A percentile compares a stretch with the other conserved stretches of the same genome.
These are phyloP conservation scores for Synergus laeviventris DNA, from an alignment of 2,888 invertebrate species.

Conservation along the genomic window DNA sequence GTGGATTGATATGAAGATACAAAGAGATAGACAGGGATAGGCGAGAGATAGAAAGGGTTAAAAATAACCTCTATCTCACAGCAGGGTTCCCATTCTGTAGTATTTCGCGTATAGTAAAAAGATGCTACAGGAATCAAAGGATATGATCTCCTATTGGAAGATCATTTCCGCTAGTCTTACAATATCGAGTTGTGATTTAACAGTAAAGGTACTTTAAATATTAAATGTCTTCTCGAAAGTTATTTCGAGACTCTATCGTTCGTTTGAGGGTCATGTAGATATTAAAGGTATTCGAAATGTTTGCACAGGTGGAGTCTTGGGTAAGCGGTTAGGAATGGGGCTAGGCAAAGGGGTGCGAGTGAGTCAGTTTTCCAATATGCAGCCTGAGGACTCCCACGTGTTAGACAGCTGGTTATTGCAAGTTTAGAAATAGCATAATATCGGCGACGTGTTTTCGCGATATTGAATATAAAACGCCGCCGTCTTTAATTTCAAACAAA, in stretches of 20 bases:
- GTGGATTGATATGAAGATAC: too few relatives aligned
- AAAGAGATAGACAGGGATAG: too few relatives aligned
- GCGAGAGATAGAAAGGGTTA: too few relatives aligned
- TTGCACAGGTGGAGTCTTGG: slow-evolving; percentile 11
- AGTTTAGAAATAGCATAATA: slow-evolving; percentile 68
- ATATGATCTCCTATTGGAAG: too few relatives aligned
- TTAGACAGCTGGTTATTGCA: slow-evolving; percentile 60
- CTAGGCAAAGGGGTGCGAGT: not conserved
- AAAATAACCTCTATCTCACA: too few relatives aligned
- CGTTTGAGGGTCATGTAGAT: not conserved
- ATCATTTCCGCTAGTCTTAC: too few relatives aligned
- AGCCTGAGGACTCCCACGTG: slow-evolving; percentile 38
- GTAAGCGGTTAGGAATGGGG: too few relatives aligned
- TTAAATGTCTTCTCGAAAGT: slow-evolving; percentile 7
- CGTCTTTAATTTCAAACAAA: not conserved
- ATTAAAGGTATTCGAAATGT: slow-evolving; percentile 28
- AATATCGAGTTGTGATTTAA: not conserved
- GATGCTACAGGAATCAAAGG: too few relatives aligned
- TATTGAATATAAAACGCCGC: slow-evolving; percentile 66
- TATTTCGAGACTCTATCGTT: not conserved
- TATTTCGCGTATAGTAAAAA: too few relatives aligned
- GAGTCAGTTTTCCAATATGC: slow-evolving; percentile 31
- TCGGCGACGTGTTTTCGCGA: slow-evolving; percentile 65
- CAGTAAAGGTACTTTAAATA: not conserved
- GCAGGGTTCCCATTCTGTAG: too few relatives aligned